phyloP scores from a whole-genome alignment of 1,140 invertebrate species.

The Melanaphis sacchari region DNA sequence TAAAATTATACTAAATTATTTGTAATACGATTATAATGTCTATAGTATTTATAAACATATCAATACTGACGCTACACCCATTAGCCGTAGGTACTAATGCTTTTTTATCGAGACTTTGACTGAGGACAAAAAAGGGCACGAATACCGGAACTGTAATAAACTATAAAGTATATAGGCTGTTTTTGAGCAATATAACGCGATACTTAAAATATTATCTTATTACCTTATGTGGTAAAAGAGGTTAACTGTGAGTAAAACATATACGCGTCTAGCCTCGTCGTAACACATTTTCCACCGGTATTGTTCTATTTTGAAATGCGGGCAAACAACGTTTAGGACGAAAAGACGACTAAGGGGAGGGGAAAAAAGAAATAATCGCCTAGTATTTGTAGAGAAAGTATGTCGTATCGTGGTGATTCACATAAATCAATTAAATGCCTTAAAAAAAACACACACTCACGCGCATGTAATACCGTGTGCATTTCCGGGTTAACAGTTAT shows the following conservation, averaged over 20 bases:
- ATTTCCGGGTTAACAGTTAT: conserved; percentile 45
- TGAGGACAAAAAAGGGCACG: background rate
- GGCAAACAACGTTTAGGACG: conserved; percentile 27
- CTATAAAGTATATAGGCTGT: background rate
- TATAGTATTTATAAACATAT: background rate
- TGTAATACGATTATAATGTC: background rate
- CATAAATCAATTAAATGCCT: conserved; percentile 54
- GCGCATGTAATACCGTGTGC: background rate
- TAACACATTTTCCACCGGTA: conserved; percentile 53
- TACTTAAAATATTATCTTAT: conserved; percentile 52
- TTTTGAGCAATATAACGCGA: background rate
- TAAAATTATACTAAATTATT: background rate
- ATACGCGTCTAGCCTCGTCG: conserved; percentile 20
- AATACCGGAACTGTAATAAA: conserved; percentile 24
- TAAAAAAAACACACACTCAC: conserved; percentile 35
- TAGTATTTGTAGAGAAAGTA: conserved; percentile 50
- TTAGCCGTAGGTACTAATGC: background rate
- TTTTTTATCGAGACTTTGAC: background rate
- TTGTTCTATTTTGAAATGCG: conserved; percentile 52
- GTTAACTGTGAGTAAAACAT: conserved; percentile 45
- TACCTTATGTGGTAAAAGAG: conserved; percentile 52
- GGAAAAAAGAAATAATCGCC: conserved; percentile 33
- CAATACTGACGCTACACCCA: background rate
- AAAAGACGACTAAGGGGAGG: background rate
- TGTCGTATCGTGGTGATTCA: conserved; percentile 44